A percentile compares a stretch with the other conserved stretches of the same genome.
Evolutionary conservation across 2,888 invertebrate species (phyloP).

Genomic region (Gandaritis pyraliata): DNA sequence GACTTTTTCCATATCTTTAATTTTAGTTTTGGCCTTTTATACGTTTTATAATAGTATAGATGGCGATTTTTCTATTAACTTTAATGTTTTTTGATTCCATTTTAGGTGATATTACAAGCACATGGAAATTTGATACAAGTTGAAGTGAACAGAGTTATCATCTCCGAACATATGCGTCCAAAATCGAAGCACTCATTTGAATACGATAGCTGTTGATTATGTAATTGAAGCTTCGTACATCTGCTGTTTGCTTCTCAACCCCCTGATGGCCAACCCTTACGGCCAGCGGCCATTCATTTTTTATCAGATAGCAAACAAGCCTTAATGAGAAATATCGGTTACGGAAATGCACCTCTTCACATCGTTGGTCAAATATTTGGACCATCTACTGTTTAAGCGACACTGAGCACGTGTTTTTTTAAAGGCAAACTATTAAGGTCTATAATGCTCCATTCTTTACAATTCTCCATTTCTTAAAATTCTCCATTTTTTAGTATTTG

Average conservation of each 20-base stretch:
- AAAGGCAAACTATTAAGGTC: background rate
- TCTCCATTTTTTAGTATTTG: background rate
- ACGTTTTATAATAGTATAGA: no score
- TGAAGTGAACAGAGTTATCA: constrained; percentile 19
- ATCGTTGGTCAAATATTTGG: constrained; percentile 76
- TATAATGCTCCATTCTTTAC: no score
- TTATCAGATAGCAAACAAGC: constrained; percentile 75
- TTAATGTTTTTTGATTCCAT: background rate
- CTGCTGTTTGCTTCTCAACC: constrained; percentile 74
- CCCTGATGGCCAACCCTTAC: constrained; percentile 67
- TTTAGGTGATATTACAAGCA: background rate
- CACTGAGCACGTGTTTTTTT: constrained; percentile 21
- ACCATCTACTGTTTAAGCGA: constrained; percentile 49
- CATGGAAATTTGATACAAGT: constrained; percentile 21
- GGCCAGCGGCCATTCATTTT: constrained; percentile 77
- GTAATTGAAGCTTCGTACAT: constrained; percentile 78
- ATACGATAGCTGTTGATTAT: constrained; percentile 78
- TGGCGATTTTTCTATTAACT: background rate
- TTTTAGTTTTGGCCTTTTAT: no score
- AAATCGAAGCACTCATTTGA: constrained; percentile 69
- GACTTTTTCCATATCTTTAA: no score
- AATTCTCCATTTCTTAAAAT: no score
- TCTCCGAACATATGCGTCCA: constrained; percentile 40
- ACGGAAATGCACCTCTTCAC: constrained; percentile 76
- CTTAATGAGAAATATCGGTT: constrained; percentile 82